Percentiles rank a stretch among this genome's conserved stretches.
Evolutionary conservation across 1,140 invertebrate genomes (phyloP).

Genomic region (Euschistus heros): DNA sequence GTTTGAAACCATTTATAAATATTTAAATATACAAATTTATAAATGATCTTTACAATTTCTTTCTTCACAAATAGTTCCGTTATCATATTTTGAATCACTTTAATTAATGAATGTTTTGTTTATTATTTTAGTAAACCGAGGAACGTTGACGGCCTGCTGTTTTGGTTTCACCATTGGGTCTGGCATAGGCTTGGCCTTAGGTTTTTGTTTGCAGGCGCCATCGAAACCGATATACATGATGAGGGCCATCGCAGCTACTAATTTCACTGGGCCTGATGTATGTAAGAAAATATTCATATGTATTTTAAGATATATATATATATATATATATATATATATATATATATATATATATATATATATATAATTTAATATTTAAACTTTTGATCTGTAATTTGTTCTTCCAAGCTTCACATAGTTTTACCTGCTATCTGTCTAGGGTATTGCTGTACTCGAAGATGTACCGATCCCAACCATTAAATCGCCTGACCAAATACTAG

Average conservation of each 20-base stretch:
- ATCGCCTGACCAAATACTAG: slow-evolving; percentile 47
- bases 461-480: slow-evolving; percentile 43
- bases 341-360: slow-evolving; percentile 1
- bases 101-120: neutral
- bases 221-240: slow-evolving; percentile 37
- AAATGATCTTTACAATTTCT: neutral
- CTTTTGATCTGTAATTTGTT: no score
- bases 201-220: slow-evolving; percentile 29
- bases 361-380: neutral
- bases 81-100: neutral
- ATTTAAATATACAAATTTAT: neutral
- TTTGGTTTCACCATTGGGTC: slow-evolving; percentile 27
- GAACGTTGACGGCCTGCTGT: slow-evolving; percentile 22
- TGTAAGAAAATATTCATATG: neutral
- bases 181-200: slow-evolving; percentile 26
- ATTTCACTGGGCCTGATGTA: slow-evolving; percentile 45
- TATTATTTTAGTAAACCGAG: slow-evolving; percentile 25
- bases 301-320: neutral
- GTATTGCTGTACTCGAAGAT: slow-evolving; percentile 44
- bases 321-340: slow-evolving; percentile 1
- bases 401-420: no score
- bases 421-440: slow-evolving; percentile 34
- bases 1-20: neutral
- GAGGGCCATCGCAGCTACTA: slow-evolving; percentile 43
- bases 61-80: neutral